Evolutionary conservation across 2,113 vertebrate genomes (phyloP), one percentile per base, ranked within the genome.

Genomic region (Sisor rabdophorus): DNA sequence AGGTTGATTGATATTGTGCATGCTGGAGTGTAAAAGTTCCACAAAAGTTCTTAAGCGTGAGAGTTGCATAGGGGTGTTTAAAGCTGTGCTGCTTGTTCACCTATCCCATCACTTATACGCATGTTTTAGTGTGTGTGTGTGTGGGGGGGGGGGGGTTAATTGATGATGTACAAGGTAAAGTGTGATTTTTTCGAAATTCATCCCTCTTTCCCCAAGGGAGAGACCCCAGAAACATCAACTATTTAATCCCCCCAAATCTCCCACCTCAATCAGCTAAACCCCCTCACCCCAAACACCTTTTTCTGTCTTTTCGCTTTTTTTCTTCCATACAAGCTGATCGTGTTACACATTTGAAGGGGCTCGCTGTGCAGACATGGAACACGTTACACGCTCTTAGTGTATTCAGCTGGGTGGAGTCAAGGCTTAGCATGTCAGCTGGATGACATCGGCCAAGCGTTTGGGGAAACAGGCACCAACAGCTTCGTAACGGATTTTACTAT

Each of bases 281-380:
- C 58, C 30, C 11, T 11, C 17, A 10, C 22, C 32, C 2, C 54
- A 28, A 60, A 61, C 60, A 22, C 20, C 19, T 61, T 17, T 58
- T 16, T 76, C 59, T 77, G 22, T 76, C 48, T 65, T 58, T 22
- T 75, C 67, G 72, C 58, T 36, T 56, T 64, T 60, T 54, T 68
- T 59, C 73, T 64, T 88, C 84, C 81, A 80, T 74, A 47, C 4
- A 40, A 68, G 44, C 84, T 71, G 65, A 88, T 91, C 89, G 80
- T 86, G 85, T 92, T 91, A 89, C 89, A 89, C 87, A 91, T 88
- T 75, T 86, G 86, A 88, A 89, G 87, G 84, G 84, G 84, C 79
- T 84, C 79, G 75, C 86, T 73, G 78, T 85, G 87, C 86, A 75
- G 75, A 86, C 85, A 73, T 86, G 84, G 88, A 86, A 84, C 84